Evolutionary conservation across 2,113 vertebrate genomes (phyloP).

Genomic region (Catharus fuscescens): DNA sequence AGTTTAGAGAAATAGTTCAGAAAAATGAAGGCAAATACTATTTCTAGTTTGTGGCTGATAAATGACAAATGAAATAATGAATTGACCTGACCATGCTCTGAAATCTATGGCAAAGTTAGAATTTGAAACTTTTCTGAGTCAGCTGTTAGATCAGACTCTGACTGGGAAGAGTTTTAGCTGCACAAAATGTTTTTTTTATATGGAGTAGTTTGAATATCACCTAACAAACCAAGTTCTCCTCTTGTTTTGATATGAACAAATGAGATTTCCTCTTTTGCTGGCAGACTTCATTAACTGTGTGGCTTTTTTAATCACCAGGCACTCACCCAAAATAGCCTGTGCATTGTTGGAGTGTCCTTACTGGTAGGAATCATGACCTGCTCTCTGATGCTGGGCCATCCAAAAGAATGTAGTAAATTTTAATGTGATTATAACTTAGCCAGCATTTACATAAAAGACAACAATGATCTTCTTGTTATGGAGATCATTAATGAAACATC

Average conservation of each 20-base stretch:
- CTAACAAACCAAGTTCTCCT: neutral
- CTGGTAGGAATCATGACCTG: neutral
- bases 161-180: neutral
- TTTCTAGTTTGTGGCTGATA: neutral
- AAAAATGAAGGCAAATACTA: neutral
- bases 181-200: neutral
- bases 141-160: neutral
- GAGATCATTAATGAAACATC: constrained; percentile 67
- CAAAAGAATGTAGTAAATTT: constrained; percentile 40
- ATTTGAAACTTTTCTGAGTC: neutral
- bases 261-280: neutral
- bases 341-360: neutral
- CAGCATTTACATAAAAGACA: constrained; percentile 49
- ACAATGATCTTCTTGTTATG: constrained; percentile 60
- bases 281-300: neutral
- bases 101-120: neutral
- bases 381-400: constrained; percentile 20
- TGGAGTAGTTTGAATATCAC: neutral
- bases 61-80: neutral
- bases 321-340: neutral
- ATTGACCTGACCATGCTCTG: neutral
- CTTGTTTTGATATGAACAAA: neutral
- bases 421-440: constrained; percentile 34
- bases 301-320: constrained; percentile 20
- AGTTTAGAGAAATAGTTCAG: neutral